Evolutionary conservation across 2,797 vertebrate species (phyloP).

Genomic region (Diglossa cyanea): DNA sequence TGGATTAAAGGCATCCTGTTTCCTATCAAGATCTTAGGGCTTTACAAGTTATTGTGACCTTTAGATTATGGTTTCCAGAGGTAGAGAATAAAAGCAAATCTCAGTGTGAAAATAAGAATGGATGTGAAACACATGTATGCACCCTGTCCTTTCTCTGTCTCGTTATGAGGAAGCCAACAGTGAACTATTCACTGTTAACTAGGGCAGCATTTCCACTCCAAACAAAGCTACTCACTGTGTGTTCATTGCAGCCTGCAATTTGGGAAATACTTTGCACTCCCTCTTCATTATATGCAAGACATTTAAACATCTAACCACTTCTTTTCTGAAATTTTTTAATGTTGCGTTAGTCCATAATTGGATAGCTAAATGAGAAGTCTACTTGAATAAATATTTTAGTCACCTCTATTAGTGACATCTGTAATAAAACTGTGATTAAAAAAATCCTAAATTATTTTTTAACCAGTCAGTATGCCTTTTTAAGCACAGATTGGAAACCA

Average conservation of each 20-base stretch:
- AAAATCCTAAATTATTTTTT: not conserved
- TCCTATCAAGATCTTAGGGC: not conserved
- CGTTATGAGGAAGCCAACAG: not conserved
- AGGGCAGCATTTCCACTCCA: not conserved
- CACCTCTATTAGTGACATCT: not conserved
- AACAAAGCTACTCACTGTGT: not conserved
- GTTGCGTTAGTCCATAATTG: not conserved
- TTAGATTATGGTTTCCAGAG: not conserved
- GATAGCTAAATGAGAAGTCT: not conserved
- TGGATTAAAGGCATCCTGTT: constrained; percentile 17
- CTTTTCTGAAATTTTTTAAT: not conserved
- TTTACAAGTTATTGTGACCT: constrained; percentile 30
- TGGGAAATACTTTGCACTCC: not conserved
- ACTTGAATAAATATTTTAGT: not conserved
- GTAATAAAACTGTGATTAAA: not conserved
- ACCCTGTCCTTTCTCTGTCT: not conserved
- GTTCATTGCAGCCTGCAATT: not conserved
- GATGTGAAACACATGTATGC: not conserved
- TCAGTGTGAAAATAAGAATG: constrained; percentile 3
- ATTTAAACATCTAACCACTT: not conserved
- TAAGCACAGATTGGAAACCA: not conserved
- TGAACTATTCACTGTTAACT: not conserved
- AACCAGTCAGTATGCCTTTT: not conserved
- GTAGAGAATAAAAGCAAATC: constrained; percentile 8
- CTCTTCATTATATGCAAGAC: not conserved